Evolutionary conservation across 2,888 invertebrate genomes (phyloP).

Genomic region (Andrena bucephala): DNA sequence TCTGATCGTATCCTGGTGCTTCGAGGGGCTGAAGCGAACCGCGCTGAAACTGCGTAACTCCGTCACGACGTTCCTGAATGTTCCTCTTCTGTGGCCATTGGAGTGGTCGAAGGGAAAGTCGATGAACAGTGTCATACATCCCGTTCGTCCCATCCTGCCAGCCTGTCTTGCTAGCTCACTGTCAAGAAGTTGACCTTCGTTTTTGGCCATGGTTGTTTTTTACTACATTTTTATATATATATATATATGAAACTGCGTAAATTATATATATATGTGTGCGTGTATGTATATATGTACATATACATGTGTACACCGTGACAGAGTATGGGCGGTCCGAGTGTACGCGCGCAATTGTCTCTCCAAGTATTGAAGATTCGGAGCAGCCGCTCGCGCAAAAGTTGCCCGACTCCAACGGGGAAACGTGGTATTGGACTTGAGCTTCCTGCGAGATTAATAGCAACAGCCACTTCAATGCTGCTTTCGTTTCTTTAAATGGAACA

Average conservation of each 20-base stretch:
- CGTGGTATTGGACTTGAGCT: neutral
- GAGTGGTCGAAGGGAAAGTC: slow-evolving; percentile 41
- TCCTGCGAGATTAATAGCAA: neutral
- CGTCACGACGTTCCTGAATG: slow-evolving; percentile 2
- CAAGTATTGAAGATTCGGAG: neutral
- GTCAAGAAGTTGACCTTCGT: slow-evolving; percentile 98
- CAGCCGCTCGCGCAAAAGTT: neutral
- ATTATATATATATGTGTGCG: slow-evolving; percentile 64
- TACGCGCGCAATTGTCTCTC: slow-evolving; percentile 49
- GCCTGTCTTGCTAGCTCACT: slow-evolving; percentile 86
- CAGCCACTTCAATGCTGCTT: too few relatives aligned
- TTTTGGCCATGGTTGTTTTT: slow-evolving; percentile 94
- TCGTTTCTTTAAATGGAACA: too few relatives aligned
- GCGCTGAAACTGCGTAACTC: slow-evolving; percentile 32
- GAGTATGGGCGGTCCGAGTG: slow-evolving; percentile 66
- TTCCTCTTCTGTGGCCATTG: neutral
- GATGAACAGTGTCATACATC: slow-evolving; percentile 35
- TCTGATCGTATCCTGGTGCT: slow-evolving; percentile 39
- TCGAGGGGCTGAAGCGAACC: slow-evolving; percentile 36
- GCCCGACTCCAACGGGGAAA: neutral
- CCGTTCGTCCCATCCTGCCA: slow-evolving; percentile 74
- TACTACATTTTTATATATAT: slow-evolving; percentile 83
- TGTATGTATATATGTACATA: slow-evolving; percentile 57
- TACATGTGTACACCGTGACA: slow-evolving; percentile 50
- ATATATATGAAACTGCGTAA: slow-evolving; percentile 72